Conservation (phyloP, 2,797 vertebrate species). For the Lepilemur ruficaudatus region DNA sequence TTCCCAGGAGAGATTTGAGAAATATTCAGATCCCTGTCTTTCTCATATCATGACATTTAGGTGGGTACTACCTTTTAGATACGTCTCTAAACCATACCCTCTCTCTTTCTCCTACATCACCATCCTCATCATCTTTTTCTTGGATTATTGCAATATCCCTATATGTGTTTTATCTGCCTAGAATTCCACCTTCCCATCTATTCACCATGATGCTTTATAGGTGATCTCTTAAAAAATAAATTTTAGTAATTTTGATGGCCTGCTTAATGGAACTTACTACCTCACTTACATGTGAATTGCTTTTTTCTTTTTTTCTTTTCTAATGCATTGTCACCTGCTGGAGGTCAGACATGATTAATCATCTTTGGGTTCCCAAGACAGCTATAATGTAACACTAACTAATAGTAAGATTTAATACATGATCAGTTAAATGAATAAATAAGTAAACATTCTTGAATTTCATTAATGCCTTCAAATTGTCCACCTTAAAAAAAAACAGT, state of each 20-base stretch:
- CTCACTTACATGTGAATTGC: neutral
- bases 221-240: neutral
- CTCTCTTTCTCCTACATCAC: neutral
- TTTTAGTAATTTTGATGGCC: neutral
- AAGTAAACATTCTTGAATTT: neutral
- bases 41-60: neutral
- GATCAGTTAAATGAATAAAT: neutral
- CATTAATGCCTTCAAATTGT: neutral
- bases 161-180: neutral
- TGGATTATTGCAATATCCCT: neutral
- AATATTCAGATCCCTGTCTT: neutral
- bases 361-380: neutral
- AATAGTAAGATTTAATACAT: neutral
- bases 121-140: neutral
- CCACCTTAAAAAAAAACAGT: neutral
- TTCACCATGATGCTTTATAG: neutral
- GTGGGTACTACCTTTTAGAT: neutral
- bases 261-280: neutral
- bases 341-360: neutral
- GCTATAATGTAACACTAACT: neutral
- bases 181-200: neutral
- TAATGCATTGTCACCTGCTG: neutral
- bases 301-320: neutral
- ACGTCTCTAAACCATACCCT: neutral
- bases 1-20: neutral